These are phyloP conservation scores for Corvus moneduloides DNA, from an alignment of 2,113 vertebrate species.

Conservation along the genomic window DNA sequence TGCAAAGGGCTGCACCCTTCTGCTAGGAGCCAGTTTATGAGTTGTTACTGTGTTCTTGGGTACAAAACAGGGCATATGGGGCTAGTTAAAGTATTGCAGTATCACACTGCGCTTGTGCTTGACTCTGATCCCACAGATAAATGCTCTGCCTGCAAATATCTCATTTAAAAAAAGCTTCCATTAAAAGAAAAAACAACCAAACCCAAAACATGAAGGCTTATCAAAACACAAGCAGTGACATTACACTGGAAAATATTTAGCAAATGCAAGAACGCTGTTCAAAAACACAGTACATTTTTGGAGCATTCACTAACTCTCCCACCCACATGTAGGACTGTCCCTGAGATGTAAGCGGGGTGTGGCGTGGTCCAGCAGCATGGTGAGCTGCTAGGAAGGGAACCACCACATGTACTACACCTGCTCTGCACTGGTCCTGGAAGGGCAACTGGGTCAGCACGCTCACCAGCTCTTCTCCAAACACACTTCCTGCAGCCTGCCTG, in stretches of 20 bases:
- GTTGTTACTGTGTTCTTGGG: background rate
- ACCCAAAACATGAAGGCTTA: background rate
- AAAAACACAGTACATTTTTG: background rate
- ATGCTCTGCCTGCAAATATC: background rate
- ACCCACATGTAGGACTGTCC: fast-evolving
- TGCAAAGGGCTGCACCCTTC: background rate
- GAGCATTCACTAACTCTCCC: background rate
- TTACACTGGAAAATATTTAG: background rate
- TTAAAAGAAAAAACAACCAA: background rate
- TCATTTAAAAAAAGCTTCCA: background rate
- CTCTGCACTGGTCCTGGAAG: background rate
- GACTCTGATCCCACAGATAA: background rate
- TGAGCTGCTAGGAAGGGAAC: background rate
- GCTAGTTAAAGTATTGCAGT: background rate
- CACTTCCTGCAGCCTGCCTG: background rate
- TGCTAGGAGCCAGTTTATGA: background rate
- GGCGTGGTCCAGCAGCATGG: background rate
- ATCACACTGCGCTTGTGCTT: background rate
- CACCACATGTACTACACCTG: background rate
- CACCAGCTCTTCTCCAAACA: background rate
- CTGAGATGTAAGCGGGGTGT: background rate
- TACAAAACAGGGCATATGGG: background rate
- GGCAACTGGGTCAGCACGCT: fast-evolving
- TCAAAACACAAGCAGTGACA: background rate
- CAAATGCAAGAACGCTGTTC: background rate